phyloP scores from a whole-genome alignment of 2,113 vertebrate genomes.

The Misgurnus mizolepis region DNA sequence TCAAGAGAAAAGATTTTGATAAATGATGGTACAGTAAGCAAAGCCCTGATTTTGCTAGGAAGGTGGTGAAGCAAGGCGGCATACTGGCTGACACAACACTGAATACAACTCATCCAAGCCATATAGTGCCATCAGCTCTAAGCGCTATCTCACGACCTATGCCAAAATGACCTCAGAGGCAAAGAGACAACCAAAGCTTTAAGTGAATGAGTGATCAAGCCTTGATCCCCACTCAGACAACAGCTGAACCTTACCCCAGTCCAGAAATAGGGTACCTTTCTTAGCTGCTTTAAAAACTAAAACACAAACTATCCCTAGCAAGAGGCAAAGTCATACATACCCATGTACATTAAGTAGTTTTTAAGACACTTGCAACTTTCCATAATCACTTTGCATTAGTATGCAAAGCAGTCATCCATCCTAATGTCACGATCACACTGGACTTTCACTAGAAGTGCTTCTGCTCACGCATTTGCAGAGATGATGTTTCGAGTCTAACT shows the following conservation, averaged over 20 bases:
- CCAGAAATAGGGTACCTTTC: conserved; percentile 67
- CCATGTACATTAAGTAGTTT: background rate
- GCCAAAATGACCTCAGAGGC: conserved; percentile 32
- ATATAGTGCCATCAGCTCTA: conserved; percentile 19
- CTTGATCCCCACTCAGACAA: conserved; percentile 63
- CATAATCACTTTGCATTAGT: background rate
- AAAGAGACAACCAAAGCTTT: background rate
- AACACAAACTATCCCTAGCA: background rate
- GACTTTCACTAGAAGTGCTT: background rate
- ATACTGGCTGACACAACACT: conserved; percentile 25
- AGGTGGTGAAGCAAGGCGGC: too few species aligned
- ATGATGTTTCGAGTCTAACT: conserved; percentile 4
- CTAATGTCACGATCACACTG: background rate
- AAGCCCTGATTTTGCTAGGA: too few species aligned
- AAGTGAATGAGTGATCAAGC: conserved; percentile 20
- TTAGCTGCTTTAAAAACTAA: conserved; percentile 25
- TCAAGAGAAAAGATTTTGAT: too few species aligned
- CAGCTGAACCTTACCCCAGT: conserved; percentile 69
- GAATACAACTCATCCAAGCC: conserved; percentile 25
- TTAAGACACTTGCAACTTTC: background rate
- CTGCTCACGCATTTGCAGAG: background rate
- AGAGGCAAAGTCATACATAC: background rate
- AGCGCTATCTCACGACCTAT: conserved; percentile 26
- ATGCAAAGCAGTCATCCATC: background rate
- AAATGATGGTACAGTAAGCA: background rate